Conservation (phyloP, 2,113 vertebrate species). For the Gasterosteus nipponicus region DNA sequence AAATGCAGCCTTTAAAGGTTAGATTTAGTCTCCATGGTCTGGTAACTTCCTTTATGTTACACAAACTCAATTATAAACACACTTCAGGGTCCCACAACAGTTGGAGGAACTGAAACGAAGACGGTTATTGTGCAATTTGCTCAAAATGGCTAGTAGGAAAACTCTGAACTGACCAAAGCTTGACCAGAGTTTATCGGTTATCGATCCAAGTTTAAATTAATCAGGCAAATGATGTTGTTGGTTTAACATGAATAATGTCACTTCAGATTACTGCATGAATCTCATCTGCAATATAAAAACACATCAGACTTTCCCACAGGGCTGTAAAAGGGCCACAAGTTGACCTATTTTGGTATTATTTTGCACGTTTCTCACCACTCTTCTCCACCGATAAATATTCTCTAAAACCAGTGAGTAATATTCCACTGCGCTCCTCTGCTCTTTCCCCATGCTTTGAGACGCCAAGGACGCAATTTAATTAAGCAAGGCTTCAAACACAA, state of each 20-base stretch:
- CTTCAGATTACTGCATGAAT: background rate
- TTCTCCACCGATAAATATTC: conserved; percentile 5
- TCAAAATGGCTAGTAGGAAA: conserved; percentile 30
- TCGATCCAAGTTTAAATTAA: background rate
- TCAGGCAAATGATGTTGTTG: background rate
- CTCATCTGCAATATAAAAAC: background rate
- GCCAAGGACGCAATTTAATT: conserved; percentile 70
- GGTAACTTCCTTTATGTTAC: conserved; percentile 68
- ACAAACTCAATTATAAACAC: conserved; percentile 65
- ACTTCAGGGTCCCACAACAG: conserved; percentile 56
- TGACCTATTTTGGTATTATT: conserved; percentile 16
- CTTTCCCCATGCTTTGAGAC: conserved; percentile 42
- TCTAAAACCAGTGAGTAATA: conserved; percentile 21
- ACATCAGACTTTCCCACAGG: background rate
- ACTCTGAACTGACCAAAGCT: conserved; percentile 20
- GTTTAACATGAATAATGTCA: background rate
- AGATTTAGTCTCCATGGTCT: conserved; percentile 69
- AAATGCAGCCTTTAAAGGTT: conserved; percentile 56
- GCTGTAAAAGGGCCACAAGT: background rate
- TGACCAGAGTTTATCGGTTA: conserved; percentile 6
- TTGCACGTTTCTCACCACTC: background rate
- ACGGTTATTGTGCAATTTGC: conserved; percentile 52
- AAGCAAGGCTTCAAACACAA: conserved; percentile 69
- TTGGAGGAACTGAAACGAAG: conserved; percentile 47
- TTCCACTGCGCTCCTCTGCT: background rate